Percentiles rank a stretch among this genome's conserved stretches.
Conservation (phyloP, 2,113 vertebrate genomes). For the Edolisoma coerulescens region DNA sequence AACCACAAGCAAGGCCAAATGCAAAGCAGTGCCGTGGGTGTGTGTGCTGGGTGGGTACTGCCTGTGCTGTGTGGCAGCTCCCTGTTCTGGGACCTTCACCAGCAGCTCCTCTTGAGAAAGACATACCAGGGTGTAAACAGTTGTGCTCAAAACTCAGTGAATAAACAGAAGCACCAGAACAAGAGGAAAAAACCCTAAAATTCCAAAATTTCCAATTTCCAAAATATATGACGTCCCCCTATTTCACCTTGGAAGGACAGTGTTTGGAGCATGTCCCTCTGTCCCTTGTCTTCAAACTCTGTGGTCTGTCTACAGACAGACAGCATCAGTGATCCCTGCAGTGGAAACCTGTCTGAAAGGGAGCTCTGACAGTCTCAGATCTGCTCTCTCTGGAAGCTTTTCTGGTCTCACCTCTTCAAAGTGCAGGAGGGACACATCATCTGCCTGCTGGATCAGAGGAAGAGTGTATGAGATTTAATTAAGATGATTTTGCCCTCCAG, state of each 20-base stretch:
- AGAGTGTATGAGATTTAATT: slow-evolving; percentile 29
- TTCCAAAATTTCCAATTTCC: not conserved
- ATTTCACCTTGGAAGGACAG: not conserved
- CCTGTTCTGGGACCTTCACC: not conserved
- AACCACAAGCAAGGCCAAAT: not conserved
- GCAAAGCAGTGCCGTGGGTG: accelerated
- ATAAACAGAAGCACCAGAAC: not conserved
- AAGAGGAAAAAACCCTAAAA: accelerated
- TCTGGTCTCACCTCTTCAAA: not conserved
- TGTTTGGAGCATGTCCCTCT: not conserved
- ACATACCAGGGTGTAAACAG: not conserved
- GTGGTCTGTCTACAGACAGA: not conserved
- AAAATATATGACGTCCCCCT: not conserved
- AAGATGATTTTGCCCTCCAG: slow-evolving; percentile 38
- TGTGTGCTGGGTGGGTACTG: not conserved
- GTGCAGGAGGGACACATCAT: not conserved
- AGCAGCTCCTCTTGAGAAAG: not conserved
- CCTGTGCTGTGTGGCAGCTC: not conserved
- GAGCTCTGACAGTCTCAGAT: not conserved
- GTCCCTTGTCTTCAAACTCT: not conserved
- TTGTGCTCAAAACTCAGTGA: not conserved
- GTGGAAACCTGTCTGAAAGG: not conserved
- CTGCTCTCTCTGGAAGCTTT: not conserved
- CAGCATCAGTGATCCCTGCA: not conserved
- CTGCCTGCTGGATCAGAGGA: slow-evolving; percentile 34